phyloP scores from a whole-genome alignment of 2,888 invertebrate genomes.

The Leucoptera coffeella region DNA sequence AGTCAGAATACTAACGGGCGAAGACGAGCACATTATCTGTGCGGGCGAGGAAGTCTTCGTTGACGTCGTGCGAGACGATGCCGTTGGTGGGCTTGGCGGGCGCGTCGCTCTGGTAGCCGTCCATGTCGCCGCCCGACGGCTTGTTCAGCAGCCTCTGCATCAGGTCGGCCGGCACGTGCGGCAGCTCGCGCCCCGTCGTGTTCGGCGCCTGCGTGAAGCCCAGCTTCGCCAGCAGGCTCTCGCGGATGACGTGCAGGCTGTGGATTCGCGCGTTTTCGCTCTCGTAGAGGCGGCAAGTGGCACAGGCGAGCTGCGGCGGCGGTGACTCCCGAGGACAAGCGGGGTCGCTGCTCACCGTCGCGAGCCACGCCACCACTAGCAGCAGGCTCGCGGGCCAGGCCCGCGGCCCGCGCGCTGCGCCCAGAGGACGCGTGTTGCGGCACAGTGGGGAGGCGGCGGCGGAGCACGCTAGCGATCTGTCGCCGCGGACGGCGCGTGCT shows the following conservation, averaged over 20 bases:
- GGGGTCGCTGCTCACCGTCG: slow-evolving; percentile 32
- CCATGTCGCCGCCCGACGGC: slow-evolving; percentile 48
- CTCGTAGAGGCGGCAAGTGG: slow-evolving; percentile 38
- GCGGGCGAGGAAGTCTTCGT: slow-evolving; percentile 61
- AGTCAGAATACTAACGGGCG: slow-evolving; percentile 55
- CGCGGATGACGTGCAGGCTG: slow-evolving; percentile 58
- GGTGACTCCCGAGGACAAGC: slow-evolving; percentile 31
- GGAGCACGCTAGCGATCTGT: slow-evolving; percentile 41
- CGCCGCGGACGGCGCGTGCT: slow-evolving; percentile 42
- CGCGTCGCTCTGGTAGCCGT: slow-evolving; percentile 57
- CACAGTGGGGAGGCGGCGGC: slow-evolving; percentile 45
- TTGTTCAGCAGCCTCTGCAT: slow-evolving; percentile 44
- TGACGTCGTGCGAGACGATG: slow-evolving; percentile 52
- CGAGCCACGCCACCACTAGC: slow-evolving; percentile 46
- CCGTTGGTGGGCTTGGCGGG: slow-evolving; percentile 37
- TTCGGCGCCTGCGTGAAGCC: slow-evolving; percentile 59
- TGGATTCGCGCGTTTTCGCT: slow-evolving; percentile 54
- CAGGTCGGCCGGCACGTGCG: slow-evolving; percentile 51
- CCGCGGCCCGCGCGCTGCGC: slow-evolving; percentile 52
- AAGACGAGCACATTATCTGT: slow-evolving; percentile 64
- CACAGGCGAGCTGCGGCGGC: slow-evolving; percentile 30
- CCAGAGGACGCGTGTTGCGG: slow-evolving; percentile 53
- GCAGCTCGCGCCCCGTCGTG: slow-evolving; percentile 52
- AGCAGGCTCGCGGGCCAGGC: slow-evolving; percentile 53
- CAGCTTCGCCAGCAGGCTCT: slow-evolving; percentile 57